Percentiles rank a stretch among this genome's conserved stretches.
Evolutionary conservation across 1,140 invertebrate genomes (phyloP).

Genomic region (Cydia strobilella): DNA sequence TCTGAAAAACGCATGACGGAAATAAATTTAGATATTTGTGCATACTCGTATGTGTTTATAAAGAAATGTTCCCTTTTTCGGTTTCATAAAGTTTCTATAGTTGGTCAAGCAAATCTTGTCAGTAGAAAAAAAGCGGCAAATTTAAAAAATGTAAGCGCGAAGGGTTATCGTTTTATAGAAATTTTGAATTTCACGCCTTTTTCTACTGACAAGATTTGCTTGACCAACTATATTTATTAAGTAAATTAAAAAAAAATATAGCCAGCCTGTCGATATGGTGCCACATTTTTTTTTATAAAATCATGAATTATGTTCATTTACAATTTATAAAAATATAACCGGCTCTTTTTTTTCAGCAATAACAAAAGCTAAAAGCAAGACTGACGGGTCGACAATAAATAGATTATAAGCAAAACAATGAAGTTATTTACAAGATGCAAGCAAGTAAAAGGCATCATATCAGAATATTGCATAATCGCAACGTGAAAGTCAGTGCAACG

Average conservation of each 20-base stretch:
- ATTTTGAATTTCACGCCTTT: too few species aligned
- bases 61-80: too few species aligned
- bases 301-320: not conserved
- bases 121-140: too few species aligned
- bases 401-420: conserved; percentile 18
- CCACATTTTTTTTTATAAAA: not conserved
- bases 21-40: not conserved
- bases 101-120: too few species aligned
- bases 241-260: not conserved
- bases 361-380: conserved; percentile 18
- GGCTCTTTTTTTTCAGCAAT: conserved; percentile 9
- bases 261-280: not conserved
- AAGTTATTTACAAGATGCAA: conserved; percentile 20
- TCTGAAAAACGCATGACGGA: not conserved
- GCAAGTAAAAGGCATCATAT: conserved; percentile 21
- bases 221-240: too few species aligned
- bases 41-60: not conserved
- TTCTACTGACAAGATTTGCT: too few species aligned
- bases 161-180: too few species aligned
- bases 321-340: not conserved
- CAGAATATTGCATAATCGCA: not conserved
- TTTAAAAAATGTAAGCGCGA: too few species aligned
- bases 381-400: conserved; percentile 31
- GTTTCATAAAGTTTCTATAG: not conserved
- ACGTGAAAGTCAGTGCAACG: conserved; percentile 1